Evolutionary conservation across 2,888 invertebrate genomes (phyloP), one percentile per base, ranked within the genome.

Genomic region (Cepaea hortensis): DNA sequence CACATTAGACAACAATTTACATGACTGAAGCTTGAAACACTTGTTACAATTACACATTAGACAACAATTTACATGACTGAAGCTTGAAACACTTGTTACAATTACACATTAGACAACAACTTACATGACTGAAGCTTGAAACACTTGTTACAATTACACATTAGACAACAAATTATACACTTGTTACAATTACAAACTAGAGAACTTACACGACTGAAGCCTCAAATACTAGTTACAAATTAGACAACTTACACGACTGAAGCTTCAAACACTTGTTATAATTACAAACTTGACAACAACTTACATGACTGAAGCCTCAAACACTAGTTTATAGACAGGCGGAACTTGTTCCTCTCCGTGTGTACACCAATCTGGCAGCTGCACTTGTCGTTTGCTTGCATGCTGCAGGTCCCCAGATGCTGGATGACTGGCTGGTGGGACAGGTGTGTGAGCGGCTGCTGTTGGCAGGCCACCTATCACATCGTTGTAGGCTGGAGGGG

Each of bases 241-340:
- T 6, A 55, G 6, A 55, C 55, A 55, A 55, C 55, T 9, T 9
- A 55, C 55, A 55, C 11, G 55, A 55, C 55, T 5, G 13, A 68
- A 20, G 13, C 20, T 68, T 6, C 18, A 68, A 18, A 9, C 11
- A n/a, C 13, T 6, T 20, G 18, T 18, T 5, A 15, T 68, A 68
- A 68, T 6, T 9, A 18, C n/a, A 68, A 15, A 6, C 23, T 35
- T 35, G n/a, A 20, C 23, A 13, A 81, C 18, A 13, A 91, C 93
- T 91, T 91, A 93, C 92, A 91, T 90, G 5, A 90, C 81, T 70
- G 91, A 90, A 23, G 93, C 93, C 72, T 93, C 93, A 68, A 91
- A 89, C 5, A 94, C 93, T 81, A 92, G 92, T 88, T 88, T 91
- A 88, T 94, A 94, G 7, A 94, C 86, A 11, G 91, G 90, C 6